Base-by-base conservation (phyloP, 2,113 vertebrate species). In the Apteryx owenii region DNA sequence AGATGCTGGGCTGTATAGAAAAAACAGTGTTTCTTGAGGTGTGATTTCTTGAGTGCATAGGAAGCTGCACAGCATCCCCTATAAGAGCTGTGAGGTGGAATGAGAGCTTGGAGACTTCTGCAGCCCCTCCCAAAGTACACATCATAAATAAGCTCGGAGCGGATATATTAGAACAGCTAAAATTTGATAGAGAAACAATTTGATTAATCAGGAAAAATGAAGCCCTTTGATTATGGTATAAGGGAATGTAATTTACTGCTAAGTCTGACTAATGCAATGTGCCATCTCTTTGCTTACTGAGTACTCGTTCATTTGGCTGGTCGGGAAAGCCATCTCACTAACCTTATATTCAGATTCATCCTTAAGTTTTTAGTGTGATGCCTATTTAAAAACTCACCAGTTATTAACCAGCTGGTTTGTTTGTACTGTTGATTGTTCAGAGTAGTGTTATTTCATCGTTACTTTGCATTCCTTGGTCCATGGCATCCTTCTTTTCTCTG, bases 1-100 rank as follows among this genome's bases (percentile, higher is more conserved):
- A 40, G 61, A 3, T 2, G 1, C 46, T 10, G 85, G 13, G 53
- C 53, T 54, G 12, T 53, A 13, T 1, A 0, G 0, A 1, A 42
- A 72, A 36, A 69, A 0, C 17, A 0, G 12, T 6, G 2, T 5
- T 36, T 8, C 23, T 15, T 4, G 13, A 46, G 29, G 1, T 10
- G 17, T 12, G 21, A 16, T 14, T 16, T 6, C 38, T 65, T 9
- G 14, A 42, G 64, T 0, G 2, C 6, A 6, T 6, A 7, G 25
- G 65, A 56, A 19, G 1, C n/a, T 25, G 28, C 19, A 2, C 0
- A 0, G 14, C 3, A 7, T 23, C 31, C 51, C 48, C 8, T 14
- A 13, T 10, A 3, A 16, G 14, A 8, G 25, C 0, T 20, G 38
- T 3, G 21, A 5, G 17, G 9, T 7, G 16, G 7, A 14, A 2